A percentile compares a stretch with the other conserved stretches of the same genome.
Conservation (phyloP, 1,140 invertebrate genomes). For the Drosophila truncata region DNA sequence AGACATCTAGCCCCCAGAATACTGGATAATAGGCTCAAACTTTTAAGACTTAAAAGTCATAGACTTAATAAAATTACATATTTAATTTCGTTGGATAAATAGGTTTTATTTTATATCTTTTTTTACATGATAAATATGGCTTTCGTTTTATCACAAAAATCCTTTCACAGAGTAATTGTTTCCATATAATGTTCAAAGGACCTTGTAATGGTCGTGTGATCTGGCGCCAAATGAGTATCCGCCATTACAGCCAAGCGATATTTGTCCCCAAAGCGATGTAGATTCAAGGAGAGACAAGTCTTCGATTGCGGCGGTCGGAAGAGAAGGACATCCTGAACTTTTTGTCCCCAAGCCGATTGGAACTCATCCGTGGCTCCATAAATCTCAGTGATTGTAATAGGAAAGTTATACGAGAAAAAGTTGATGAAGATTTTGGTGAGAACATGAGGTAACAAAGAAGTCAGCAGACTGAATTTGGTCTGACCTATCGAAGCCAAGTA, state of each 20-base stretch:
- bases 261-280: constrained; percentile 90
- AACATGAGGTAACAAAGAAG: constrained; percentile 89
- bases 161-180: constrained; percentile 57
- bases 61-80: not conserved
- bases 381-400: constrained; percentile 90
- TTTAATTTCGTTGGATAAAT: constrained; percentile 22
- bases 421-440: constrained; percentile 89
- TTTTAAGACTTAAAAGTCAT: not conserved
- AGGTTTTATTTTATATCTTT: constrained; percentile 25
- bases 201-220: constrained; percentile 82
- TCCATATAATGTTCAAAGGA: constrained; percentile 82
- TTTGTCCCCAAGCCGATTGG: constrained; percentile 89
- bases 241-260: constrained; percentile 91
- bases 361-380: constrained; percentile 83
- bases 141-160: not conserved
- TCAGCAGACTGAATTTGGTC: constrained; percentile 88
- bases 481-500: constrained; percentile 90
- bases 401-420: constrained; percentile 90
- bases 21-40: not conserved
- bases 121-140: constrained; percentile 10
- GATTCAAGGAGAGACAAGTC: constrained; percentile 91
- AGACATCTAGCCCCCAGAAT: not conserved
- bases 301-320: constrained; percentile 93
- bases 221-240: constrained; percentile 89
- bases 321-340: constrained; percentile 89